Conservation (phyloP, 2,113 vertebrate species). For the Pseudopipra pipra region DNA sequence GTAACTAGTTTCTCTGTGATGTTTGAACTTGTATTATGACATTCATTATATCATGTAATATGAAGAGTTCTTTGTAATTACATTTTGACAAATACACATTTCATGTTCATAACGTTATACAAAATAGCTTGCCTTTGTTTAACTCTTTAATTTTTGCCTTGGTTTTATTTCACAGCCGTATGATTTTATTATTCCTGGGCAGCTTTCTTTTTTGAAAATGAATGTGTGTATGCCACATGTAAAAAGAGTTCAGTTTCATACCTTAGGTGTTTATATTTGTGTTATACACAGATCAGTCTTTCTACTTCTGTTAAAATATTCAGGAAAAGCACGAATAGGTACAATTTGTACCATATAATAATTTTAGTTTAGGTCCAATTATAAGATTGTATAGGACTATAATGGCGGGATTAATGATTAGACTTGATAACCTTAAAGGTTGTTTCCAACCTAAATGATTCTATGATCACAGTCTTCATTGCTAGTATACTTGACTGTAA, state of each 20-base stretch:
- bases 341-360: not conserved
- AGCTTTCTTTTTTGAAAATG: not conserved
- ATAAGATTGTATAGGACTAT: not conserved
- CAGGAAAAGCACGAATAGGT: not conserved
- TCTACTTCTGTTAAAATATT: not conserved
- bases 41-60: not conserved
- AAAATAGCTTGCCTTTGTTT: not conserved
- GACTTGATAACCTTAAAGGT: not conserved
- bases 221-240: not conserved
- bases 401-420: not conserved
- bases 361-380: not conserved
- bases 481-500: not conserved
- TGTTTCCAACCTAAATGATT: not conserved
- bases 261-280: not conserved
- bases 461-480: not conserved
- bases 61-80: not conserved
- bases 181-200: not conserved
- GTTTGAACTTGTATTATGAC: not conserved
- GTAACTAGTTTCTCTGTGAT: not conserved
- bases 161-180: not conserved
- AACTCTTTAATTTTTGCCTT: not conserved
- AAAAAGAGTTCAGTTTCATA: not conserved
- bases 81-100: conserved; percentile 1
- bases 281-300: not conserved
- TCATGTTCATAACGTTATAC: not conserved